phyloP scores from a whole-genome alignment of 2,888 invertebrate species.

The Lucinisca nassula region DNA sequence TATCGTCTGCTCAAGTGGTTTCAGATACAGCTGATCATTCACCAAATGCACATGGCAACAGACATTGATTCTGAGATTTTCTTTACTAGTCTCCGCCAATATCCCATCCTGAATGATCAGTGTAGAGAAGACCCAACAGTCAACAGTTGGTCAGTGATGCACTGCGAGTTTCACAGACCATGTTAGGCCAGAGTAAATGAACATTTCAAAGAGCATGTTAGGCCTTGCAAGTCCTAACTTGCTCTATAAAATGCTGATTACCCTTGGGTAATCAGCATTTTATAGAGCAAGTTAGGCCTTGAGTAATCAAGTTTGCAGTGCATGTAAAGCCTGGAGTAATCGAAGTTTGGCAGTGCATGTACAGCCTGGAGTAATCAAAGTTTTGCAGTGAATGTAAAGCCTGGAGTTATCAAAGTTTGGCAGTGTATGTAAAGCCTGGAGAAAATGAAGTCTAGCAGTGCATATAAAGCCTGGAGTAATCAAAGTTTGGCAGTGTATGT shows the following conservation, averaged over 20 bases:
- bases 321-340: too few relatives aligned
- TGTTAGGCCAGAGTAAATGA: background rate
- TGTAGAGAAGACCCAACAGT: constrained; percentile 29
- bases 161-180: constrained; percentile 47
- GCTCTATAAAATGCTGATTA: background rate
- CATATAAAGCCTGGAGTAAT: too few relatives aligned
- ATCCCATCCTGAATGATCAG: constrained; percentile 26
- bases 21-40: constrained; percentile 43
- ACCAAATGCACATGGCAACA: constrained; percentile 11
- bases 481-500: too few relatives aligned
- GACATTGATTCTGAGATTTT: background rate
- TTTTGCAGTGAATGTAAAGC: too few relatives aligned
- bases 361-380: too few relatives aligned
- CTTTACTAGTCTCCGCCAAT: background rate
- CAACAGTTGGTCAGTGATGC: constrained; percentile 50
- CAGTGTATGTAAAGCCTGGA: too few relatives aligned
- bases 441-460: too few relatives aligned
- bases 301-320: too few relatives aligned
- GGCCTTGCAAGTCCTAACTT: too few relatives aligned
- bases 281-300: background rate
- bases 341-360: too few relatives aligned
- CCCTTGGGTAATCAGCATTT: background rate
- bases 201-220: too few relatives aligned
- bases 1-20: constrained; percentile 63
- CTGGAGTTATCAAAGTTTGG: too few relatives aligned